Percentiles rank a stretch among this genome's conserved stretches.
phyloP scores from a whole-genome alignment of 2,113 vertebrate genomes.

The Anhinga anhinga region DNA sequence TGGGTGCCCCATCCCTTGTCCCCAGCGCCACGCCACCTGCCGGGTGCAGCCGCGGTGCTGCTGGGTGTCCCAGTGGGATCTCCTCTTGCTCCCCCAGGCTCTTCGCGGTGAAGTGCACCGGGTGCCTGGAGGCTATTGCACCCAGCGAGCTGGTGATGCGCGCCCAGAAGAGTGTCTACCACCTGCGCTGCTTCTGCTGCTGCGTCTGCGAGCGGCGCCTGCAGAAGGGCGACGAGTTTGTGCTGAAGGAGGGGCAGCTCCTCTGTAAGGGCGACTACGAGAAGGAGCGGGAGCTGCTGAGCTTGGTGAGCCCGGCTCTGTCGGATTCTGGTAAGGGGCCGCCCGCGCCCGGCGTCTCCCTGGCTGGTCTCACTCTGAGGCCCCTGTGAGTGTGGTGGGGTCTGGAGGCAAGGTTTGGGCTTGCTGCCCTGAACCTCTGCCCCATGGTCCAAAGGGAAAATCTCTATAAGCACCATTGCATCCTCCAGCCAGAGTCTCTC shows the following conservation, averaged over 20 bases:
- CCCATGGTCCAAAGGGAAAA: not conserved
- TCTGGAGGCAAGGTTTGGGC: not conserved
- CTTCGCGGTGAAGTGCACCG: constrained; percentile 88
- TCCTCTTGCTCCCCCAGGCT: constrained; percentile 74
- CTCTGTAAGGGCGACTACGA: constrained; percentile 93
- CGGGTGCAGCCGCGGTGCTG: rapidly evolving
- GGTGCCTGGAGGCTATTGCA: constrained; percentile 84
- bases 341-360: not conserved
- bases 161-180: constrained; percentile 89
- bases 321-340: constrained; percentile 88
- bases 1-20: rapidly evolving
- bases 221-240: constrained; percentile 92
- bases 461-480: rapidly evolving
- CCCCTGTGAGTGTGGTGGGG: rapidly evolving
- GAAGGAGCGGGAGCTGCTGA: constrained; percentile 81
- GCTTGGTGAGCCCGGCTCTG: constrained; percentile 83
- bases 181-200: constrained; percentile 95
- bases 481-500: not conserved
- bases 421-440: not conserved
- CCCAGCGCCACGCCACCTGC: rapidly evolving
- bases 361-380: not conserved
- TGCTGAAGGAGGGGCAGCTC: constrained; percentile 91
- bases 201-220: constrained; percentile 89
- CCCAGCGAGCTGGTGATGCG: constrained; percentile 94
- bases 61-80: not conserved